Evolutionary conservation across 2,888 invertebrate genomes (phyloP).

Genomic region (Gortyna flavago): DNA sequence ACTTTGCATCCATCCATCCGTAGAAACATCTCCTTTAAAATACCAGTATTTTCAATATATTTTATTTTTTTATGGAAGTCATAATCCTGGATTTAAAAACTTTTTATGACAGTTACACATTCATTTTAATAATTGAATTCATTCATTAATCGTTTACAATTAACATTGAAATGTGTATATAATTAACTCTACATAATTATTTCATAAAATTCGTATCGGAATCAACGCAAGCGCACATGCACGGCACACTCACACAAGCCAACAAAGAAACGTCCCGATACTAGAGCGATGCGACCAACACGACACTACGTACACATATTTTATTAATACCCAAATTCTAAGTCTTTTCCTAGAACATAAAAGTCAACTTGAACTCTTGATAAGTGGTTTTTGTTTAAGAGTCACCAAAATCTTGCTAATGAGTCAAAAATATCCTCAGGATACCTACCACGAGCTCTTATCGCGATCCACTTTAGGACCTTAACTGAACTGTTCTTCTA

Average conservation of each 20-base stretch:
- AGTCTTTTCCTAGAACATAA: neutral
- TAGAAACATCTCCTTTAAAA: too few species aligned
- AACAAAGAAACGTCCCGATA: slow-evolving; percentile 33
- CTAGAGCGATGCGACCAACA: neutral
- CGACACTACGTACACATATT: slow-evolving; percentile 14
- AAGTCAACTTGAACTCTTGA: neutral
- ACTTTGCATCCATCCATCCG: too few species aligned
- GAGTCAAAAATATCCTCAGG: neutral
- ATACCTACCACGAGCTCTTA: too few species aligned
- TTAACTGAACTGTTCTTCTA: too few species aligned
- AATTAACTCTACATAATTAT: neutral
- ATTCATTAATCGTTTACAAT: neutral
- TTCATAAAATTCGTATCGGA: slow-evolving; percentile 26
- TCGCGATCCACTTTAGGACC: too few species aligned
- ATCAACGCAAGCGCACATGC: slow-evolving; percentile 34
- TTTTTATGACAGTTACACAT: neutral
- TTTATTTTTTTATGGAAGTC: neutral
- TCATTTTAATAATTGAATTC: neutral
- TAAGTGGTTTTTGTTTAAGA: neutral
- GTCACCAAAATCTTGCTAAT: neutral
- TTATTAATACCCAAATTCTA: neutral
- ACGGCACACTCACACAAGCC: slow-evolving; percentile 45
- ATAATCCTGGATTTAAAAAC: neutral
- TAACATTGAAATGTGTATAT: neutral
- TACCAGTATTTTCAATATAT: too few species aligned